phyloP scores from a whole-genome alignment of 2,797 vertebrate species.

The Spea hammondii region DNA sequence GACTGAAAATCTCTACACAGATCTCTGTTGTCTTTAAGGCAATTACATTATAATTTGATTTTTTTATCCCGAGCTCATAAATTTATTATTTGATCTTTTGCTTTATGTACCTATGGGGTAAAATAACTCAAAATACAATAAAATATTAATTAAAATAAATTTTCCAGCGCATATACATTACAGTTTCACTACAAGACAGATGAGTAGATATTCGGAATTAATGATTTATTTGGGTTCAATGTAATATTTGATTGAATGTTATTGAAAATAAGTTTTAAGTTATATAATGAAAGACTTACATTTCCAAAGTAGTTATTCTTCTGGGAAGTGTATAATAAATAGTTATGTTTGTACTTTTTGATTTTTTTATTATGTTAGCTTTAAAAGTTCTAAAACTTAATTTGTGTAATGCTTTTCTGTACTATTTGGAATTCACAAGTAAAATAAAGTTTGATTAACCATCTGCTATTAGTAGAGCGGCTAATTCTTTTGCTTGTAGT shows the following conservation, averaged over 20 bases:
- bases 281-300: background rate
- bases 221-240: slow-evolving; percentile 7
- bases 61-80: slow-evolving; percentile 31
- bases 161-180: slow-evolving; percentile 16
- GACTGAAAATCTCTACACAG: slow-evolving; percentile 41
- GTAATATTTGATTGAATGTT: background rate
- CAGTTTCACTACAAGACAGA: slow-evolving; percentile 10
- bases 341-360: background rate
- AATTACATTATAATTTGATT: slow-evolving; percentile 41
- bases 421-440: background rate
- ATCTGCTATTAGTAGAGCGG: no score
- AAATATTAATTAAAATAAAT: slow-evolving; percentile 45
- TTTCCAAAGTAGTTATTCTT: background rate
- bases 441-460: no score
- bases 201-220: slow-evolving; percentile 19
- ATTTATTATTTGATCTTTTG: slow-evolving; percentile 24
- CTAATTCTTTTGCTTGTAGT: no score
- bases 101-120: slow-evolving; percentile 40
- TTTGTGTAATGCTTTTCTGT: background rate
- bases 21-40: slow-evolving; percentile 28
- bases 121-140: slow-evolving; percentile 18
- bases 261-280: background rate
- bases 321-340: background rate
- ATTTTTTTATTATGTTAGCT: background rate
- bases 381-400: background rate